phyloP scores from a whole-genome alignment of 2,113 vertebrate species.

The Nyctereutes procyonoides region DNA sequence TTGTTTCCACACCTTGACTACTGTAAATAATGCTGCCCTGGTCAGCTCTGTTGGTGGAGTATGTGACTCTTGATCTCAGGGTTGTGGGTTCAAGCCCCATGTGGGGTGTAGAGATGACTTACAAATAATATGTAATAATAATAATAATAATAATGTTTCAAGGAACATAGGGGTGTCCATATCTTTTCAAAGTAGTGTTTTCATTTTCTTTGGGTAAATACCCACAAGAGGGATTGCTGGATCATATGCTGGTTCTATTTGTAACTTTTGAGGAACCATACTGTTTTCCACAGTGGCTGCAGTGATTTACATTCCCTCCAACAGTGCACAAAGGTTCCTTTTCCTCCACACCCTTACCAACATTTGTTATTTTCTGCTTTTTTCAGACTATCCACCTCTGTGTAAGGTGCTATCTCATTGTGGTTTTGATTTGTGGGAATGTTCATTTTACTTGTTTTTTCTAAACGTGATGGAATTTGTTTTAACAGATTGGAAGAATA shows the following conservation, averaged over 20 bases:
- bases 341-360: neutral
- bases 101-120: neutral
- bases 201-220: neutral
- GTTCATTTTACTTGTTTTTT: slow-evolving; percentile 52
- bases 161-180: neutral
- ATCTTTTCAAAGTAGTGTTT: neutral
- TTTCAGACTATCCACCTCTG: neutral
- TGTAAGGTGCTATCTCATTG: neutral
- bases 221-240: neutral
- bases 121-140: neutral
- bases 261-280: neutral
- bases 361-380: neutral
- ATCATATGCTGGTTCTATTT: neutral
- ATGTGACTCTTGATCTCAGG: neutral
- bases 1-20: neutral
- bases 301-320: neutral
- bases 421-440: neutral
- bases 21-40: neutral
- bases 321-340: neutral
- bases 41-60: neutral
- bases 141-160: neutral
- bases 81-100: neutral
- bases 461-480: neutral
- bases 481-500: neutral
- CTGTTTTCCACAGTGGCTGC: neutral